phyloP scores from a whole-genome alignment of 2,797 vertebrate species.

The Pseudopleuronectes americanus region DNA sequence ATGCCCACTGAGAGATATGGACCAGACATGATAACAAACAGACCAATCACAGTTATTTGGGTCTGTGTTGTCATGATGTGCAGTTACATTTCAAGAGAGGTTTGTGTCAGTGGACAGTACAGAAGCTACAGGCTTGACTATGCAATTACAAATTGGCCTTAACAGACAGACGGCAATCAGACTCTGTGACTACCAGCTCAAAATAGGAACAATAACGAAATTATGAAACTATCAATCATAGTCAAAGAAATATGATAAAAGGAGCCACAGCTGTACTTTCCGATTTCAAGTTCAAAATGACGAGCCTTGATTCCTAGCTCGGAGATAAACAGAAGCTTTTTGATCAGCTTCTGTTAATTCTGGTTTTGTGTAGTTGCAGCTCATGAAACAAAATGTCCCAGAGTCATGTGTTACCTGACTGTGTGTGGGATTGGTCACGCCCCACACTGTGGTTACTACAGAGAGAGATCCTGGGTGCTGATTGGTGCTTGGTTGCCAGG shows the following conservation, averaged over 20 bases:
- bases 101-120: no score
- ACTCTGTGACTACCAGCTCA: no score
- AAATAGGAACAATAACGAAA: no score
- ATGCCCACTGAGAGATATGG: no score
- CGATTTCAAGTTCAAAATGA: neutral
- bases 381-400: constrained; percentile 23
- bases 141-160: no score
- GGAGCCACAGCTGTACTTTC: neutral
- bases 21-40: no score
- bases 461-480: constrained; percentile 95
- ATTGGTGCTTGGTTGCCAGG: constrained; percentile 94
- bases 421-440: constrained; percentile 94
- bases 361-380: neutral
- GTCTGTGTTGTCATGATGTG: no score
- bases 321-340: constrained; percentile 5
- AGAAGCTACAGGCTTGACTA: no score
- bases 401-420: constrained; percentile 89
- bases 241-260: neutral
- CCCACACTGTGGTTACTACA: constrained; percentile 98
- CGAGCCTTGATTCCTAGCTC: neutral
- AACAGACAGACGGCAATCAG: no score
- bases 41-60: no score
- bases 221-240: neutral
- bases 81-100: no score
- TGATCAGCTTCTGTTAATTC: neutral